Base-by-base conservation (phyloP, 2,888 invertebrate genomes). In the Odontomyia ornata region DNA sequence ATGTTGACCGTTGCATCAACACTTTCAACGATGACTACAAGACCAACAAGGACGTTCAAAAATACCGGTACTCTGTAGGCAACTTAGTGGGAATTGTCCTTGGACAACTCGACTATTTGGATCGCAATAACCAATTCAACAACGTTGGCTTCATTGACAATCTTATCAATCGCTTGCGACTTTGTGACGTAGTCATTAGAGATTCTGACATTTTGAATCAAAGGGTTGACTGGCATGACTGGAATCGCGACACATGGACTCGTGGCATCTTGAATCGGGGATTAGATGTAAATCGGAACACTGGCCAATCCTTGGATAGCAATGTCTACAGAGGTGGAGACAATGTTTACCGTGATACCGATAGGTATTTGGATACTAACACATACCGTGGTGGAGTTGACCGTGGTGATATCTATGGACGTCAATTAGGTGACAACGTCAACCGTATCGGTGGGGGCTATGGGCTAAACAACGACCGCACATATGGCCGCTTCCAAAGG, bases 341-440 rank as follows among this genome's bases (percentile, higher is more conserved):
- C 7, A 18, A 18, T 18, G 52, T 7, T 28, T 25, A 62, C 5
- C 62, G 28, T 13, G 62, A 28, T 13, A 62, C 28, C 62, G 25
- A 23, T 13, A 52, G 18, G n/a, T 4, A 52, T 15, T 13, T 3
- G n/a, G 15, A 52, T 18, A 52, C n/a, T 15, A 52, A 52, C 52
- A 52, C 18, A 9, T 52, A 52, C 13, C 52, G 52, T 46, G 52
- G 56, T 18, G 52, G 52, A 25, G 25, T 27, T 27, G 52, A 23
- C 15, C 72, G 72, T 30, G 72, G 18, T 5, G 72, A 56, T 72
- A 21, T 56, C 56, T 28, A 57, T 27, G 57, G 69, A 69, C 47
- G 69, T 47, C 15, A 28, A 1, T 47, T 25, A 18, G 47, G 47
- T 7, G 52, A 30, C 1, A 52, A 47, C 15, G 23, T n/a, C 15